phyloP scores from a whole-genome alignment of 2,797 vertebrate species.

The Hephaestus fuliginosus region DNA sequence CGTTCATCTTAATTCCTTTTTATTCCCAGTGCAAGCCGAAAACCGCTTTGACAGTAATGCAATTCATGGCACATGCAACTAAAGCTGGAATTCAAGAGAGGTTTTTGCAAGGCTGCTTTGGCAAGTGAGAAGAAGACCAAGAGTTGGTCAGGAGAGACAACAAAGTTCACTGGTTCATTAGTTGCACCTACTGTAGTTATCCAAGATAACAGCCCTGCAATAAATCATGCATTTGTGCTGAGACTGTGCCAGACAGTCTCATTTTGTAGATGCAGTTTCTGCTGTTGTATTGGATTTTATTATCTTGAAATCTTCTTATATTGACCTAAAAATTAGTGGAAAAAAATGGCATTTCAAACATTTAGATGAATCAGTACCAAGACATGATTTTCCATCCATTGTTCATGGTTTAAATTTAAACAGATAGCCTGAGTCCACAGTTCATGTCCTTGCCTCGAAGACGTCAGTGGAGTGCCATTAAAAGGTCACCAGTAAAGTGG shows the following conservation, averaged over 20 bases:
- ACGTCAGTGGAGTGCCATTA: conserved; percentile 21
- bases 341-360: background rate
- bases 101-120: conserved; percentile 19
- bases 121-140: conserved; percentile 21
- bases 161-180: conserved; percentile 26
- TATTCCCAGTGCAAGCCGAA: conserved; percentile 41
- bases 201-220: conserved; percentile 6
- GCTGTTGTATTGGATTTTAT: background rate
- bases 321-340: background rate
- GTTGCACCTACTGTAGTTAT: background rate
- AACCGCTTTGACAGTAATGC: conserved; percentile 44
- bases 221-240: background rate
- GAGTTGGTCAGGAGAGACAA: conserved; percentile 10
- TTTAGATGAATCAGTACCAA: conserved; percentile 10
- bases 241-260: background rate
- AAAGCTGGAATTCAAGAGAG: conserved; percentile 30
- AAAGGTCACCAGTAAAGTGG: conserved; percentile 49
- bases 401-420: conserved; percentile 23
- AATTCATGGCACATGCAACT: conserved; percentile 42
- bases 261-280: background rate
- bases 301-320: background rate
- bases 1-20: conserved; percentile 54
- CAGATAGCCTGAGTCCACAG: conserved; percentile 45
- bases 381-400: conserved; percentile 20
- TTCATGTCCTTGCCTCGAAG: conserved; percentile 5